These are phyloP conservation scores for Clitarchus hookeri DNA, from an alignment of 2,888 invertebrate species.

Conservation along the genomic window DNA sequence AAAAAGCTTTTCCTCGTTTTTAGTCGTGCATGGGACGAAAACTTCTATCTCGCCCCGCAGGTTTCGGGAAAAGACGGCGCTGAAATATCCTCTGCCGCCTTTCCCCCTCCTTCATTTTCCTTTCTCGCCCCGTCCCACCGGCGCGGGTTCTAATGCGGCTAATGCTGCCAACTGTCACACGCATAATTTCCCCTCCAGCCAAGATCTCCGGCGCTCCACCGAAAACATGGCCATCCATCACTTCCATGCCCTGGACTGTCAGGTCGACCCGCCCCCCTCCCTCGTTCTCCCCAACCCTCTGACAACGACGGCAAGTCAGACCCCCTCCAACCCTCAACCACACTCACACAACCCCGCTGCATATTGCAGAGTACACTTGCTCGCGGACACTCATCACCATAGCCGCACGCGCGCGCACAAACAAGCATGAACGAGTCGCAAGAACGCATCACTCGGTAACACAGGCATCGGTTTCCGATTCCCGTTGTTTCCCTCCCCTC, in stretches of 20 bases:
- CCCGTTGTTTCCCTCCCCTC: neutral
- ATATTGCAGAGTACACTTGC: neutral
- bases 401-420: neutral
- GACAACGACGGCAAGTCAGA: neutral
- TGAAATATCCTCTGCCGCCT: neutral
- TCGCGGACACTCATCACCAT: neutral
- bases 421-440: neutral
- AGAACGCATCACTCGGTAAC: neutral
- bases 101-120: neutral
- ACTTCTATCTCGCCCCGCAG: neutral
- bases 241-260: slow-evolving; percentile 7
- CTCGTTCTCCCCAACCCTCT: neutral
- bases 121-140: neutral
- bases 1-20: slow-evolving; percentile 36
- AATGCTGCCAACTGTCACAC: slow-evolving; percentile 14
- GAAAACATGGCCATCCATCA: neutral
- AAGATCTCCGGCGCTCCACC: neutral
- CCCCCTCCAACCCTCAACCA: neutral
- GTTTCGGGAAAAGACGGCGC: neutral
- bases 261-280: neutral
- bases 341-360: neutral
- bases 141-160: neutral
- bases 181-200: neutral
- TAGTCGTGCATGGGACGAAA: slow-evolving; percentile 22
- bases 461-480: neutral